Conservation (phyloP, 2,888 invertebrate genomes). For the Sesia apiformis region DNA sequence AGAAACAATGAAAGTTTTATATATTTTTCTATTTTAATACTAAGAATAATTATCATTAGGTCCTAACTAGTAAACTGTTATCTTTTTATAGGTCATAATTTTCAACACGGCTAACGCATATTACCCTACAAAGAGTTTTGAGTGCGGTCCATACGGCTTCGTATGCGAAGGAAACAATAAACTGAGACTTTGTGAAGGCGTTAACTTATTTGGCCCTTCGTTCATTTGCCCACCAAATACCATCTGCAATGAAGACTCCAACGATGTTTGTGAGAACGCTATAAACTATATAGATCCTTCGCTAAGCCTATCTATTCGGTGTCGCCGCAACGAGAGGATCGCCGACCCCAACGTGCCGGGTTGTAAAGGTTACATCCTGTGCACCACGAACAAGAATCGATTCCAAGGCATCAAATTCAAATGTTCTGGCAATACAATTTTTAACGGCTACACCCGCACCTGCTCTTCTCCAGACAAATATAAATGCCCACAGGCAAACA, state of each 20-base stretch:
- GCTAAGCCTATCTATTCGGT: conserved; percentile 37
- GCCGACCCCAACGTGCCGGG: conserved; percentile 54
- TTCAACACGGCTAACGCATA: conserved; percentile 15
- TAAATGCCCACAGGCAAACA: conserved; percentile 42
- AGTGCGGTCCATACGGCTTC: conserved; percentile 60
- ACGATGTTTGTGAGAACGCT: conserved; percentile 50
- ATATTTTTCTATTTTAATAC: too few species aligned
- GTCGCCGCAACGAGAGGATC: conserved; percentile 52
- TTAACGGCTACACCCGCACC: conserved; percentile 51
- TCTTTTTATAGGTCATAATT: too few species aligned
- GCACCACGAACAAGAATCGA: conserved; percentile 54
- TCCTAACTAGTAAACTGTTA: too few species aligned
- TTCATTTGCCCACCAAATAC: conserved; percentile 55
- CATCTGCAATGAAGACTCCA: conserved; percentile 58
- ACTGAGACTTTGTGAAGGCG: conserved; percentile 50
- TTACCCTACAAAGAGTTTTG: conserved; percentile 21
- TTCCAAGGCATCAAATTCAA: conserved; percentile 64
- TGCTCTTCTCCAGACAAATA: conserved; percentile 55
- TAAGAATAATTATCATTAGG: too few species aligned
- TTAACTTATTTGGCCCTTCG: conserved; percentile 41
- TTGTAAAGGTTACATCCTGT: conserved; percentile 65
- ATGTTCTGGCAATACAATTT: conserved; percentile 56
- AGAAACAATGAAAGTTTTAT: too few species aligned
- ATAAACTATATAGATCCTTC: conserved; percentile 49
- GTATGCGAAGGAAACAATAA: conserved; percentile 43